A percentile compares a stretch with the other conserved stretches of the same genome.
Evolutionary conservation across 2,113 vertebrate genomes (phyloP).

Genomic region (Rhineura floridana): DNA sequence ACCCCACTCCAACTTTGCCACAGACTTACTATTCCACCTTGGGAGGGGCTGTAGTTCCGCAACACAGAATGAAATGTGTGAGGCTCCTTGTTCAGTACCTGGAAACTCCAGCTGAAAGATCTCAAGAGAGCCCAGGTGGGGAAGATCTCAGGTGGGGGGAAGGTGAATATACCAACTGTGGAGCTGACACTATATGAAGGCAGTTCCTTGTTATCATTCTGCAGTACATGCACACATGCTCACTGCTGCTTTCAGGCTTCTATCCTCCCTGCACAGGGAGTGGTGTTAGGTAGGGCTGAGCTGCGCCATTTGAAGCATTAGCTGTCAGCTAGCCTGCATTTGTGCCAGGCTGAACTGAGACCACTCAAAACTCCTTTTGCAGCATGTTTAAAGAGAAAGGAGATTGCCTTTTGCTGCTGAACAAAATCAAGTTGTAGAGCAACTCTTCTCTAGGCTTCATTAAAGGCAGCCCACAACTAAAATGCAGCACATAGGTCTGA

Average conservation of each 20-base stretch:
- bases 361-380: not conserved
- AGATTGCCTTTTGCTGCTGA: not conserved
- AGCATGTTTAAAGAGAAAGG: not conserved
- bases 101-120: not conserved
- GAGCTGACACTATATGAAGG: not conserved
- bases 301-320: not conserved
- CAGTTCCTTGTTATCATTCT: not conserved
- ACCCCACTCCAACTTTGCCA: not conserved
- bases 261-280: not conserved
- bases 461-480: not conserved
- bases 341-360: not conserved
- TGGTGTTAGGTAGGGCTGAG: not conserved
- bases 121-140: not conserved
- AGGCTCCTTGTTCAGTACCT: not conserved
- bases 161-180: not conserved
- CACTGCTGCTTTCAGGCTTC: not conserved
- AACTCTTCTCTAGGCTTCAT: not conserved
- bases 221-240: not conserved
- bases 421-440: not conserved
- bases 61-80: not conserved
- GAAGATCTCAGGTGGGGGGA: not conserved
- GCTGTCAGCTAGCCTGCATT: not conserved
- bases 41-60: not conserved
- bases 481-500: not conserved
- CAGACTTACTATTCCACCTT: not conserved